Evolutionary conservation across 1,140 invertebrate species (phyloP).

Genomic region (Euura lappo): DNA sequence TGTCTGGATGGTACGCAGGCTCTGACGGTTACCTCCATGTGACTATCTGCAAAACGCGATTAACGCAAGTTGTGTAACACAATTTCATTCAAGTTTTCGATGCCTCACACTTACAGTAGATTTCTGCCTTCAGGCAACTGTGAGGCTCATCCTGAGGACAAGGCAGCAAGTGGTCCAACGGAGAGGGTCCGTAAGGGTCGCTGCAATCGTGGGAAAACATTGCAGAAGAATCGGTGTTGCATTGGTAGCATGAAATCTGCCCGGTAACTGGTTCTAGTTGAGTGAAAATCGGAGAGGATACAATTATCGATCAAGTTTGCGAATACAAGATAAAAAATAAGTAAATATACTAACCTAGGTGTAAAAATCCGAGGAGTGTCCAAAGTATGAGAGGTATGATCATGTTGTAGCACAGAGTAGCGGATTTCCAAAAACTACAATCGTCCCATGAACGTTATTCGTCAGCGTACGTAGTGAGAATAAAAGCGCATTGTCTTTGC

Average conservation of each 20-base stretch:
- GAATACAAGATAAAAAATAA: no score
- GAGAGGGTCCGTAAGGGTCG: slow-evolving; percentile 41
- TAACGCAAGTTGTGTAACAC: no score
- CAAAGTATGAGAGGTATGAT: no score
- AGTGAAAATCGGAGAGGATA: not conserved
- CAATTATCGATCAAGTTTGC: no score
- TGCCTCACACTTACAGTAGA: slow-evolving; percentile 40
- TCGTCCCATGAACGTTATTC: not conserved
- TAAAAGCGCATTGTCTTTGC: not conserved
- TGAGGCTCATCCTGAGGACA: slow-evolving; percentile 42
- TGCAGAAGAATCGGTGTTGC: slow-evolving; percentile 41
- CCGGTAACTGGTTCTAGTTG: not conserved
- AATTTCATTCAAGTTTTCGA: no score
- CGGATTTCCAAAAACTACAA: not conserved
- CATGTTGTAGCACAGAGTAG: no score
- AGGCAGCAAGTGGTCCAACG: slow-evolving; percentile 29
- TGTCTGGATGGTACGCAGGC: slow-evolving; percentile 43
- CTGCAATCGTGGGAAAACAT: slow-evolving; percentile 42
- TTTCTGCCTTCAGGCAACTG: slow-evolving; percentile 43
- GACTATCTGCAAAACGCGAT: slow-evolving; percentile 35
- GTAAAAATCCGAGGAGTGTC: not conserved
- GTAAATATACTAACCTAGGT: not conserved
- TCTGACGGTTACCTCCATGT: slow-evolving; percentile 45
- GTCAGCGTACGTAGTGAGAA: not conserved
- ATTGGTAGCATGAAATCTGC: slow-evolving; percentile 39